phyloP scores from a whole-genome alignment of 2,888 invertebrate species.

The Lasius fuliginosus region DNA sequence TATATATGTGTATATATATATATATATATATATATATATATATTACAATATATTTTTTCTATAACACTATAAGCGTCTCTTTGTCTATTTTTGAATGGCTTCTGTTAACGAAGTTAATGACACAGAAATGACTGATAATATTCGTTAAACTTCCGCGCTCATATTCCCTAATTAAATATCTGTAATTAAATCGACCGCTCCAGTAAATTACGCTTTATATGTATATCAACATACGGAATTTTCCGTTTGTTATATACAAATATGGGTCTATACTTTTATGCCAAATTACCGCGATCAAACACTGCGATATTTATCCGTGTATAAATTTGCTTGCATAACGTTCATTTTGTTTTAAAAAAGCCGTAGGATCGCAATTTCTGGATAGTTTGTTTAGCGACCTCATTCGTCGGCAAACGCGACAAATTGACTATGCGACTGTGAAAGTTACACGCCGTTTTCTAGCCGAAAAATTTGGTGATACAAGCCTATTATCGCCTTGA shows the following conservation, averaged over 20 bases:
- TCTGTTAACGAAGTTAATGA: conserved; percentile 37
- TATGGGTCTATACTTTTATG: conserved; percentile 2
- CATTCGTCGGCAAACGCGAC: background rate
- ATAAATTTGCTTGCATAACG: background rate
- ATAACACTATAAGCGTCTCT: background rate
- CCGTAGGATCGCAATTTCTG: background rate
- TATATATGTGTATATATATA: no score
- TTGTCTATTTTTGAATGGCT: background rate
- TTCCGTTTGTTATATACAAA: background rate
- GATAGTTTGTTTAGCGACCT: background rate
- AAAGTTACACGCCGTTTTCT: background rate
- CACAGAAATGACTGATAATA: conserved; percentile 12
- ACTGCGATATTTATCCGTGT: background rate
- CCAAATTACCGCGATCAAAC: background rate
- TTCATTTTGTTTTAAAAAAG: background rate
- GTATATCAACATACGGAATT: background rate
- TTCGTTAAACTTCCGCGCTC: conserved; percentile 9
- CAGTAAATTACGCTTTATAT: conserved; percentile 11
- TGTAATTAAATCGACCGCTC: conserved; percentile 26
- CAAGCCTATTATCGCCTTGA: background rate
- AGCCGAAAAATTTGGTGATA: background rate
- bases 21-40: background rate
- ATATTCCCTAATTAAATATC: conserved; percentile 31
- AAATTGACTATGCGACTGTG: background rate
- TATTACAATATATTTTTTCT: background rate